Percentiles rank a stretch among this genome's conserved stretches.
phyloP scores from a whole-genome alignment of 2,888 invertebrate genomes.

The Cosmopolites sordidus region DNA sequence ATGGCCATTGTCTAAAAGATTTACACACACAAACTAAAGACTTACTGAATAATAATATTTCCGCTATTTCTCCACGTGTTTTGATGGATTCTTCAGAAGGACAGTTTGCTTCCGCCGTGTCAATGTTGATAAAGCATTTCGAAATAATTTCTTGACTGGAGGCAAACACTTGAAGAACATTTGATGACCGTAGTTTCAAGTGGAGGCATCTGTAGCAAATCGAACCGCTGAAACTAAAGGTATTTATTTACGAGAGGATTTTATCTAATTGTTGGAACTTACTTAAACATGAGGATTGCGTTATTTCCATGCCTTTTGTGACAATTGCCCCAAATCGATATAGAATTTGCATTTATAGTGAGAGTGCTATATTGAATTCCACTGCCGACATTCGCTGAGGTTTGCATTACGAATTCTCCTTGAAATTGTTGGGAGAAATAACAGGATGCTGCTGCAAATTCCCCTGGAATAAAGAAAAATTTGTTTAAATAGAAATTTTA shows the following conservation, averaged over 20 bases:
- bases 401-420: constrained; percentile 62
- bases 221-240: constrained; percentile 52
- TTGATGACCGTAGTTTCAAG: constrained; percentile 55
- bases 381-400: constrained; percentile 43
- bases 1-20: constrained; percentile 16
- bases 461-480: constrained; percentile 14
- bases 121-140: constrained; percentile 59
- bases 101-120: constrained; percentile 57
- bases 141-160: constrained; percentile 53
- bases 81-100: constrained; percentile 48
- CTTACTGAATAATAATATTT: constrained; percentile 61
- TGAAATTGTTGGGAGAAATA: constrained; percentile 63
- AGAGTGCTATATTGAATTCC: constrained; percentile 58
- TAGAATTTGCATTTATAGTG: constrained; percentile 59
- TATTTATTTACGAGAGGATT: too few relatives aligned
- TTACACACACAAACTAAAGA: constrained; percentile 28
- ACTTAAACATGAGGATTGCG: constrained; percentile 59
- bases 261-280: too few relatives aligned
- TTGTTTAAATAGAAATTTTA: background rate
- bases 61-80: constrained; percentile 37
- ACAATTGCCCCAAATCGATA: constrained; percentile 64
- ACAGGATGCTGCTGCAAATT: constrained; percentile 48
- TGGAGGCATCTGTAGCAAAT: constrained; percentile 61
- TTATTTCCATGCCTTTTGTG: constrained; percentile 57
- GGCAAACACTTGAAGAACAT: constrained; percentile 59